Evolutionary conservation across 2,888 invertebrate genomes (phyloP).

Genomic region (Hydriomena furcata): DNA sequence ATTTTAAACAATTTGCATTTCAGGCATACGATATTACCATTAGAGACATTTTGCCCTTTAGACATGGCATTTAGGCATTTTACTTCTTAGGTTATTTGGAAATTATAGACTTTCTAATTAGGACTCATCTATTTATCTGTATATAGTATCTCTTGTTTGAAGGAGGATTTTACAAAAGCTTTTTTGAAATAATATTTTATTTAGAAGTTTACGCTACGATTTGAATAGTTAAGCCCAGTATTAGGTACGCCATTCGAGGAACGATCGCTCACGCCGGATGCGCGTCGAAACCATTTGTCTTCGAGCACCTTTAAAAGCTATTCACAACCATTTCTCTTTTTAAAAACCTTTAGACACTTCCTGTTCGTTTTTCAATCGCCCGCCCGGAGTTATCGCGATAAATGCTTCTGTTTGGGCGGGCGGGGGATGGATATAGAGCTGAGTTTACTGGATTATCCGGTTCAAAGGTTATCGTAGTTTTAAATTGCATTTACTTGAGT

Average conservation of each 20-base stretch:
- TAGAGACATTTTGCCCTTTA: too few species aligned
- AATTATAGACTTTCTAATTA: too few species aligned
- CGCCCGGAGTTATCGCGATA: conserved; percentile 74
- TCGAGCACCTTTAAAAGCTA: conserved; percentile 80
- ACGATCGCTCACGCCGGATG: conserved; percentile 59
- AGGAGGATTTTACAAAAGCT: too few species aligned
- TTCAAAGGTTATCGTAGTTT: too few species aligned
- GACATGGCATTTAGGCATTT: too few species aligned
- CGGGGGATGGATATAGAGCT: conserved; percentile 42
- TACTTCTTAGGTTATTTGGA: too few species aligned
- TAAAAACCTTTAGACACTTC: conserved; percentile 81
- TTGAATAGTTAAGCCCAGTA: conserved; percentile 8
- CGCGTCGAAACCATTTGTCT: conserved; percentile 72
- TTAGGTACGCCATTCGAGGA: conserved; percentile 17
- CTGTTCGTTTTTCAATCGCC: conserved; percentile 82
- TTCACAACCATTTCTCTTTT: conserved; percentile 80
- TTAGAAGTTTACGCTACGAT: not conserved
- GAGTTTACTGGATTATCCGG: conserved; percentile 22
- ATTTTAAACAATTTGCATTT: too few species aligned
- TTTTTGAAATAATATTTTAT: too few species aligned
- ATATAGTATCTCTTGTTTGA: too few species aligned
- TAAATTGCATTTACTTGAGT: too few species aligned
- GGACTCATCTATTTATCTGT: too few species aligned
- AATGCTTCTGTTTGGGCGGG: conserved; percentile 71
- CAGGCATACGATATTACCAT: too few species aligned